phyloP scores from a whole-genome alignment of 2,888 invertebrate species.

The Ophonus ardosiacus region DNA sequence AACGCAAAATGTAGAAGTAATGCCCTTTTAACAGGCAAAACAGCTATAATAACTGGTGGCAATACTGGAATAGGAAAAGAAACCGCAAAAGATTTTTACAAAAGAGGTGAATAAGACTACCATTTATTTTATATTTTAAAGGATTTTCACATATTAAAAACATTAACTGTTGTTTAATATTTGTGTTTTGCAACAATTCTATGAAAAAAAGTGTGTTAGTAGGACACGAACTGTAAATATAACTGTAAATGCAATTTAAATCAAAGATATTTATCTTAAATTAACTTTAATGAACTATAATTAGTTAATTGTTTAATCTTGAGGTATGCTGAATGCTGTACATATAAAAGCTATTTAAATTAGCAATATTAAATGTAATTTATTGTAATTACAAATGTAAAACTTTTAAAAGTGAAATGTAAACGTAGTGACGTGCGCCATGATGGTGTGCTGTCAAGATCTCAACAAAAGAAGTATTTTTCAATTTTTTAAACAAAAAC shows the following conservation, averaged over 20 bases:
- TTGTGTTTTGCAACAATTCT: not conserved
- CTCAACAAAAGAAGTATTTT: not conserved
- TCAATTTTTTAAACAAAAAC: not conserved
- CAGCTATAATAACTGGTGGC: conserved; percentile 74
- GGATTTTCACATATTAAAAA: not conserved
- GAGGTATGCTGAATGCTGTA: not conserved
- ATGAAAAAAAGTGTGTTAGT: conserved; percentile 19
- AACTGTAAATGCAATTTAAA: too few relatives aligned
- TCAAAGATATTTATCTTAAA: not conserved
- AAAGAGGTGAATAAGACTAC: conserved; percentile 69
- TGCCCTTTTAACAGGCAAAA: conserved; percentile 52
- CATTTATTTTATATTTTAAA: not conserved
- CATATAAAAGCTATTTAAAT: not conserved
- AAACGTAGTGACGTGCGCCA: not conserved
- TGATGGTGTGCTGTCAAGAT: conserved; percentile 16
- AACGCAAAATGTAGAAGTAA: conserved; percentile 54
- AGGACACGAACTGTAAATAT: not conserved
- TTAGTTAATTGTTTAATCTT: not conserved
- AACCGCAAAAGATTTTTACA: conserved; percentile 70
- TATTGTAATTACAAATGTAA: not conserved
- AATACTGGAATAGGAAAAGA: conserved; percentile 74
- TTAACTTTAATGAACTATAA: not conserved
- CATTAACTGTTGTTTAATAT: not conserved
- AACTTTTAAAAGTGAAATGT: not conserved
- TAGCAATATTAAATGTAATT: not conserved